Evolutionary conservation across 2,888 invertebrate species (phyloP), one percentile per base, ranked within the genome.

Genomic region (Metallyticus violacea): DNA sequence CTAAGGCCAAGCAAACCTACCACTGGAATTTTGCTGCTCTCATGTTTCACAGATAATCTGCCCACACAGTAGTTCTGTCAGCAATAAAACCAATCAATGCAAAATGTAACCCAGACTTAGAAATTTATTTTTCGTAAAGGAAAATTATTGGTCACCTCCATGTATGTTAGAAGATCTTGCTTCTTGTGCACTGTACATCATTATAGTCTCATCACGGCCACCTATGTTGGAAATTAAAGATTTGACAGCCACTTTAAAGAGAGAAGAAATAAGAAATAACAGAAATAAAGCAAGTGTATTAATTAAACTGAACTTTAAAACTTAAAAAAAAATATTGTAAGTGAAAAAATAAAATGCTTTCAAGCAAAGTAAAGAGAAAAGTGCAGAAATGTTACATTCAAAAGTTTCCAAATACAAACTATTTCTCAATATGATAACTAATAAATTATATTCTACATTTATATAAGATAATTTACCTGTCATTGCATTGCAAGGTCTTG

Each of bases 401-500:
- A 1, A 40, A 15, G 1, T 62, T 15, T 15, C 2, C 40, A 62
- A n/a, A 9, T 40, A 7, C 22, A 1, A 62, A 0, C 15, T 62
- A 9, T 40, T 3, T 2, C 15, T 62, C 15, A n/a, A n/a, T n/a
- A n/a, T n/a, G n/a, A n/a, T n/a, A n/a, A n/a, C n/a, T n/a, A n/a
- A n/a, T 15, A 62, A 62, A 6, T 62, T 62, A 62, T 15, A 62
- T 62, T 4, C n/a, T n/a, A n/a, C n/a, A n/a, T n/a, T 15, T 6
- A 62, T 15, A 0, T 81, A 26, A 81, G 3, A 40, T 29, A 25
- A 76, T 4, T 83, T 28, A 83, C 83, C 83, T 83, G 77, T 83
- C 83, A 83, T 77, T 3, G 77, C 26, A 25, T 77, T 83, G 40
- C 93, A 93, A 0, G 94, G 93, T 88, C 94, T 91, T 0, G 93